phyloP scores from a whole-genome alignment of 2,797 vertebrate genomes.

The Neomorphus geoffroyi region DNA sequence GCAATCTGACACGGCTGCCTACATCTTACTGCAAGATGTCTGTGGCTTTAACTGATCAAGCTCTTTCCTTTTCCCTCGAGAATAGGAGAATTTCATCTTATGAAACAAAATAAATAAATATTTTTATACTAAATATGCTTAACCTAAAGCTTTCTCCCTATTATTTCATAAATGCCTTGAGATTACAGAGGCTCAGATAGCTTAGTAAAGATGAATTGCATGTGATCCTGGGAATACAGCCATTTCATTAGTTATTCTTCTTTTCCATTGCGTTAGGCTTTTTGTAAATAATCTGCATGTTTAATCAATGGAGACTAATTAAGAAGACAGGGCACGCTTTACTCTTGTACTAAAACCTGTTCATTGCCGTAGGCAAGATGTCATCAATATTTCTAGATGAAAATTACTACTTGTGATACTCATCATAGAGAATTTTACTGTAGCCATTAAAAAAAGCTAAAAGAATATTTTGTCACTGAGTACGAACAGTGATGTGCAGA shows the following conservation, averaged over 20 bases:
- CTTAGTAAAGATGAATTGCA: slow-evolving; percentile 30
- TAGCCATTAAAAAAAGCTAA: not conserved
- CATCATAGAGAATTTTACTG: slow-evolving; percentile 8
- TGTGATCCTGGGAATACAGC: slow-evolving; percentile 31
- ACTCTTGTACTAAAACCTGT: slow-evolving; percentile 26
- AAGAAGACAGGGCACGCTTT: not conserved
- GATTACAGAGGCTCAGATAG: slow-evolving; percentile 28
- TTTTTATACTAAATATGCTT: slow-evolving; percentile 31
- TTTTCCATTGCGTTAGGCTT: not conserved
- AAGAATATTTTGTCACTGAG: not conserved
- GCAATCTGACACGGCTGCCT: not conserved
- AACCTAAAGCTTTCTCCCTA: slow-evolving; percentile 6
- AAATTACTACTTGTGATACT: not conserved
- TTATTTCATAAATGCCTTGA: slow-evolving; percentile 44
- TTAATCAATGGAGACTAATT: slow-evolving; percentile 46
- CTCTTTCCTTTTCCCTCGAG: not conserved
- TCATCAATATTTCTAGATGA: not conserved
- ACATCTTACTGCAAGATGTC: not conserved
- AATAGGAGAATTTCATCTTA: not conserved
- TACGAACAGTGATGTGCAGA: not conserved
- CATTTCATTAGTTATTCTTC: slow-evolving; percentile 27
- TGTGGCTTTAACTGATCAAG: not conserved
- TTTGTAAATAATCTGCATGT: slow-evolving; percentile 47
- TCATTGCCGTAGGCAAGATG: not conserved
- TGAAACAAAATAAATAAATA: slow-evolving; percentile 22